Evolutionary conservation across 1,140 invertebrate genomes (phyloP).

Genomic region (Hyphantria cunea): DNA sequence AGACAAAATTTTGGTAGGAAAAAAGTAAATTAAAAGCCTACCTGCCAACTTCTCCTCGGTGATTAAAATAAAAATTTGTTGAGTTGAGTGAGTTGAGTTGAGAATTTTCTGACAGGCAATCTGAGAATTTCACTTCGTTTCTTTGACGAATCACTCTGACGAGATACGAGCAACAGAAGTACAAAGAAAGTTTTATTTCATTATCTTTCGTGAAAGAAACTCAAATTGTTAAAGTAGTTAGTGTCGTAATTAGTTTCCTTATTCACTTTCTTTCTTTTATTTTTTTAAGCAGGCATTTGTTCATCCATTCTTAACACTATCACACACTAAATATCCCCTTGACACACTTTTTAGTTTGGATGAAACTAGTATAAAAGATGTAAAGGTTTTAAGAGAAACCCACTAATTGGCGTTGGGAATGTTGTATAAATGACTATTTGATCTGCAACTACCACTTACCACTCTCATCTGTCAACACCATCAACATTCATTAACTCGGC

Average conservation of each 20-base stretch:
- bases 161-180: slow-evolving; percentile 29
- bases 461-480: slow-evolving; percentile 47
- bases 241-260: slow-evolving; percentile 9
- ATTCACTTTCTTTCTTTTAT: too few species aligned
- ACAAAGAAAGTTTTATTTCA: slow-evolving; percentile 38
- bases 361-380: background rate
- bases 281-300: too few species aligned
- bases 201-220: slow-evolving; percentile 35
- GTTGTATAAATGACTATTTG: slow-evolving; percentile 4
- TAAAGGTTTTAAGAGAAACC: background rate
- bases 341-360: background rate
- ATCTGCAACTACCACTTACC: slow-evolving; percentile 49
- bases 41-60: slow-evolving; percentile 20
- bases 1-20: background rate
- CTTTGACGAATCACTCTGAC: slow-evolving; percentile 39
- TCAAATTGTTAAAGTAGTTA: slow-evolving; percentile 21
- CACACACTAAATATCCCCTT: too few species aligned
- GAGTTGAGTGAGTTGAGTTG: too few species aligned
- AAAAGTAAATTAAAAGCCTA: slow-evolving; percentile 34
- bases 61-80: slow-evolving; percentile 39
- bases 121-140: slow-evolving; percentile 35
- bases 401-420: background rate
- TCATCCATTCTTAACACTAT: too few species aligned
- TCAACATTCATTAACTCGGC: slow-evolving; percentile 47
- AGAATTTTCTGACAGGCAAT: slow-evolving; percentile 36